Conservation (phyloP, 2,888 invertebrate species). For the Perithous albicinctus region DNA sequence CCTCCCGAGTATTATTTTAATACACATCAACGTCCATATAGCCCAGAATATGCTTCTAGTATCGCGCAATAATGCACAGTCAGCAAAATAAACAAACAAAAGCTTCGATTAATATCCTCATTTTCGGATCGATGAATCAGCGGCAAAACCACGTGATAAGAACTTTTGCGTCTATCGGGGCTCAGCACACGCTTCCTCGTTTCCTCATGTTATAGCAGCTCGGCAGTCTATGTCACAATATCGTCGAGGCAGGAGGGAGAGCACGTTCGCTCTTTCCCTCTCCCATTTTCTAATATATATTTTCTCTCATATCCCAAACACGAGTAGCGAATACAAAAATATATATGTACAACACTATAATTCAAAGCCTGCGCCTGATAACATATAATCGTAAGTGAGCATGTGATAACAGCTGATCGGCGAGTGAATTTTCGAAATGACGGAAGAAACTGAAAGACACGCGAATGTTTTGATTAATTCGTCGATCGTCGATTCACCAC, state of each 20-base stretch:
- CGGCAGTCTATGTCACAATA: slow-evolving; percentile 45
- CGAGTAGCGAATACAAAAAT: background rate
- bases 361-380: background rate
- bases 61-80: background rate
- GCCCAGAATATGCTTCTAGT: background rate
- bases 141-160: slow-evolving; percentile 36
- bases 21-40: no score
- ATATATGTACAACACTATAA: background rate
- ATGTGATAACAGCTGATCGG: slow-evolving; percentile 28
- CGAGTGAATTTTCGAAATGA: slow-evolving; percentile 62
- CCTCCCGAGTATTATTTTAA: no score
- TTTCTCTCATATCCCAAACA: background rate
- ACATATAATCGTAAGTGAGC: slow-evolving; percentile 3
- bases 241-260: slow-evolving; percentile 30
- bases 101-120: no score
- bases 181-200: slow-evolving; percentile 30
- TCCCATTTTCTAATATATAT: background rate
- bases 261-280: background rate
- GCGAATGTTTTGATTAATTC: slow-evolving; percentile 70
- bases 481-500: slow-evolving; percentile 51
- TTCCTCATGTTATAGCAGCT: background rate
- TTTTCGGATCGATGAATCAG: slow-evolving; percentile 56
- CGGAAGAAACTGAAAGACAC: slow-evolving; percentile 65
- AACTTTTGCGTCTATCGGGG: background rate
- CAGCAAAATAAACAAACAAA: no score